These are phyloP conservation scores for Pammene aurita DNA, from an alignment of 2,888 invertebrate species.

Conservation along the genomic window DNA sequence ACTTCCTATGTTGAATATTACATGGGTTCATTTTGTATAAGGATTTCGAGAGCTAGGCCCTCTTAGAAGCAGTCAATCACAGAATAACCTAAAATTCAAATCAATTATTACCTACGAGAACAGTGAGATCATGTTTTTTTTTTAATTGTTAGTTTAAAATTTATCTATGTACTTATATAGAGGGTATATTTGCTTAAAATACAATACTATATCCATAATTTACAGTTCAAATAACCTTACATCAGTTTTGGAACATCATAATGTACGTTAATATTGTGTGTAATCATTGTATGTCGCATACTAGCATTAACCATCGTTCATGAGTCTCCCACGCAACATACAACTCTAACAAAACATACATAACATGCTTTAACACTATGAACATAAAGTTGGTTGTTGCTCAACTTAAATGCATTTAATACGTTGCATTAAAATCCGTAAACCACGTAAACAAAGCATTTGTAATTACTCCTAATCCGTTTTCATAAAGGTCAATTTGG, in stretches of 20 bases:
- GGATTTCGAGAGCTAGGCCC: too few relatives aligned
- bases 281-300: slow-evolving; percentile 12
- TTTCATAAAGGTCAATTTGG: slow-evolving; percentile 3
- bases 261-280: slow-evolving; percentile 3
- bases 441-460: slow-evolving; percentile 14
- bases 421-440: background rate
- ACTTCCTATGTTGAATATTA: too few relatives aligned
- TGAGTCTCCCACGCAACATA: slow-evolving; percentile 14
- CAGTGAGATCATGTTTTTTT: too few relatives aligned
- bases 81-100: too few relatives aligned
- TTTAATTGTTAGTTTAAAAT: too few relatives aligned
- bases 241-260: slow-evolving; percentile 12
- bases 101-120: too few relatives aligned
- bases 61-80: too few relatives aligned
- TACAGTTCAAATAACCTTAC: background rate
- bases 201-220: too few relatives aligned
- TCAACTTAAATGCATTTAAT: background rate
- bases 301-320: slow-evolving; percentile 20
- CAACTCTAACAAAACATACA: background rate
- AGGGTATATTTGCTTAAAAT: too few relatives aligned
- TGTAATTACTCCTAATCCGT: slow-evolving; percentile 7
- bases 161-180: too few relatives aligned
- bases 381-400: background rate
- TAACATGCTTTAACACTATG: background rate
- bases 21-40: too few relatives aligned